A percentile compares a stretch with the other conserved stretches of the same genome.
These are phyloP conservation scores for Brachyalestes nurse DNA, from an alignment of 2,797 vertebrate species.

Conservation along the genomic window DNA sequence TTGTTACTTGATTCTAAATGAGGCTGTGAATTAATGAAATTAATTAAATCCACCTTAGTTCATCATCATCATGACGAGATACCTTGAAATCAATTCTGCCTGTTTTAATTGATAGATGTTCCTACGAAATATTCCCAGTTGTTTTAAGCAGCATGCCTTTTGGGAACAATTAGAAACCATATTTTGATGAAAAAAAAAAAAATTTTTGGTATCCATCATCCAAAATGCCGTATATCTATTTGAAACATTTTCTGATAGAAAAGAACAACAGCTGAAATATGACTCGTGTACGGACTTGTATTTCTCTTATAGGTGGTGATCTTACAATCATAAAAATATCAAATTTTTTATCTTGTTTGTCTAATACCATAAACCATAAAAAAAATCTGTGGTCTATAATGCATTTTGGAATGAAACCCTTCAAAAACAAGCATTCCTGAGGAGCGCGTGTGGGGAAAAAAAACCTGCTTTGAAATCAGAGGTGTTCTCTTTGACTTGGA, in stretches of 20 bases:
- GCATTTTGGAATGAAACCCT: too few species aligned
- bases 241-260: too few species aligned
- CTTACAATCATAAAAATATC: too few species aligned
- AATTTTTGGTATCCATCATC: too few species aligned
- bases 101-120: neutral
- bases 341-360: too few species aligned
- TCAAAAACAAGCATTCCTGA: neutral
- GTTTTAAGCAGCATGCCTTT: neutral
- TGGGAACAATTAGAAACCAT: neutral
- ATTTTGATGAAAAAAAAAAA: neutral
- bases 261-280: too few species aligned
- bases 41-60: too few species aligned
- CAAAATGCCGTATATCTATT: too few species aligned
- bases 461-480: neutral
- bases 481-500: conserved; percentile 1
- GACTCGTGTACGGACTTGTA: too few species aligned
- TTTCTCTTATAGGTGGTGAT: too few species aligned
- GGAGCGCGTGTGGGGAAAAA: neutral
- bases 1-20: neutral
- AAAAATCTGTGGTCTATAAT: too few species aligned
- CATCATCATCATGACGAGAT: neutral
- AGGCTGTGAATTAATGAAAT: neutral
- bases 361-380: too few species aligned
- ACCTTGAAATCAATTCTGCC: neutral
- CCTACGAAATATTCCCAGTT: neutral